Percentiles rank a stretch among this genome's conserved stretches.
phyloP scores from a whole-genome alignment of 2,113 vertebrate species.

The Petromus typicus region DNA sequence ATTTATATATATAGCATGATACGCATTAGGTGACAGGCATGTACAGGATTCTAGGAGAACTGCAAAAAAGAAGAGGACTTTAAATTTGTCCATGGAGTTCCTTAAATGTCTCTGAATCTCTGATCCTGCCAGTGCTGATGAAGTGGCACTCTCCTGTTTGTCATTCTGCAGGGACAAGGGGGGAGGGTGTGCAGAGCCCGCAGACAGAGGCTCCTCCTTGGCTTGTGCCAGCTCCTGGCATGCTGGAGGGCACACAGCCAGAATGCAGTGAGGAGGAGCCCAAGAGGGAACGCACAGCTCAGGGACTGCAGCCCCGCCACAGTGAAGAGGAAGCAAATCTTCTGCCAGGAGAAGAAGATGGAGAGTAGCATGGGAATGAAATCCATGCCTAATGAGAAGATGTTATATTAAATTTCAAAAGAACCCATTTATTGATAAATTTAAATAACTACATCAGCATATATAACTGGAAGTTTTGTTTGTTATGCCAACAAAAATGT shows the following conservation, averaged over 20 bases:
- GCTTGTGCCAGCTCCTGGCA: not conserved
- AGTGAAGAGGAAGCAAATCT: not conserved
- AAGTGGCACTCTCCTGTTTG: not conserved
- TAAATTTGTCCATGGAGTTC: not conserved
- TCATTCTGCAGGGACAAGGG: not conserved
- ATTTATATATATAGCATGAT: no score
- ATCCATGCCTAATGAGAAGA: not conserved
- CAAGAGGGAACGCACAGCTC: not conserved
- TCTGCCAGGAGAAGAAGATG: not conserved
- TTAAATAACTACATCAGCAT: not conserved
- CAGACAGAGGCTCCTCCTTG: not conserved
- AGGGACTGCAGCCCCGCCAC: not conserved
- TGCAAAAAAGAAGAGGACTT: not conserved
- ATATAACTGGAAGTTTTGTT: not conserved
- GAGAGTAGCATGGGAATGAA: not conserved
- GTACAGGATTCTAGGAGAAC: not conserved
- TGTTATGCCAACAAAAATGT: not conserved
- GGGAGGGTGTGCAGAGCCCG: fast-evolving
- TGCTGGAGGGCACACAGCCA: not conserved
- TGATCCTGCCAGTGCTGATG: not conserved
- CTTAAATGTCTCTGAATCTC: not conserved
- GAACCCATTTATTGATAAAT: not conserved
- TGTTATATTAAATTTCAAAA: not conserved
- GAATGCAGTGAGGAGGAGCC: not conserved
- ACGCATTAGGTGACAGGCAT: not conserved